These are phyloP conservation scores for Deilephila porcellus DNA, from an alignment of 2,888 invertebrate genomes.

Conservation along the genomic window DNA sequence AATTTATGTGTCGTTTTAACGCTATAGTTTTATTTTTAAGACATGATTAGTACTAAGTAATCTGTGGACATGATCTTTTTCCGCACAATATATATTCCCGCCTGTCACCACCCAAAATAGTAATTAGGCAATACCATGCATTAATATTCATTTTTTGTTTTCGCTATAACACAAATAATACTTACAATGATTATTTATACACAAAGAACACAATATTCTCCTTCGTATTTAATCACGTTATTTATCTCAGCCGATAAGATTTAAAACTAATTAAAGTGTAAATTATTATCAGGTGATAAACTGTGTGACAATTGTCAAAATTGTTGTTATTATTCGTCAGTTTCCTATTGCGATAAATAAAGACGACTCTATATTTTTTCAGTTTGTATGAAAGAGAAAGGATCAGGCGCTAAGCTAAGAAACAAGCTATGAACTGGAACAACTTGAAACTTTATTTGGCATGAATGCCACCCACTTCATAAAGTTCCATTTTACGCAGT, in stretches of 20 bases:
- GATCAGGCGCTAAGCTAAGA: not conserved
- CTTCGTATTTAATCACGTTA: not conserved
- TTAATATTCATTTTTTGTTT: constrained; percentile 1
- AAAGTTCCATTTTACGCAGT: not conserved
- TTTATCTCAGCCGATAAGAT: not conserved
- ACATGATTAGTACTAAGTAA: no score
- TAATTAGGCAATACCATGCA: constrained; percentile 53
- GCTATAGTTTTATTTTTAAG: not conserved
- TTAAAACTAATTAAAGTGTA: constrained; percentile 36
- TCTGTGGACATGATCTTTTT: constrained; percentile 19
- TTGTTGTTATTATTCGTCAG: not conserved
- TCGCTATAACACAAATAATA: not conserved
- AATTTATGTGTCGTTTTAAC: not conserved
- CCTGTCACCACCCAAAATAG: constrained; percentile 77
- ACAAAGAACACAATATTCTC: constrained; percentile 18
- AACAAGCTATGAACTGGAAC: not conserved
- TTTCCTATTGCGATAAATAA: not conserved
- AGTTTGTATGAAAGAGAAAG: not conserved
- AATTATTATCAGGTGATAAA: constrained; percentile 46
- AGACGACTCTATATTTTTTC: not conserved
- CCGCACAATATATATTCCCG: constrained; percentile 38
- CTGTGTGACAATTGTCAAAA: constrained; percentile 15
- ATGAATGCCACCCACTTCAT: not conserved
- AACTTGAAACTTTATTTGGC: not conserved
- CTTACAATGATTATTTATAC: constrained; percentile 2